phyloP scores from a whole-genome alignment of 2,888 invertebrate genomes.

The Drosophila meridiana region DNA sequence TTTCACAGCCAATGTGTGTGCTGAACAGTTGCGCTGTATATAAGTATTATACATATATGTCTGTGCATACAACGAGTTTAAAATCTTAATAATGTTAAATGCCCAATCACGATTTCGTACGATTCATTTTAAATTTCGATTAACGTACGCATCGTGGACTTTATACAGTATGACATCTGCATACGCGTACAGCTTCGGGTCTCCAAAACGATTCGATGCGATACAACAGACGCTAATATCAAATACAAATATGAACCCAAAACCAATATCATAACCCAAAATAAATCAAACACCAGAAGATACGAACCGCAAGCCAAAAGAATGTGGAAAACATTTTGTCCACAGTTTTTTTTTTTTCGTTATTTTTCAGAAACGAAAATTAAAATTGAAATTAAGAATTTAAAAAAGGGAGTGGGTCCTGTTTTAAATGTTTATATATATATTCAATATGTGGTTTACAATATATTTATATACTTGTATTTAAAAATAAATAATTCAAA shows the following conservation, averaged over 20 bases:
- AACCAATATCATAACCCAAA: slow-evolving; percentile 11
- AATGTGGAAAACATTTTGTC: slow-evolving; percentile 31
- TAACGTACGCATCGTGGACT: slow-evolving; percentile 48
- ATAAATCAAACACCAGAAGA: slow-evolving; percentile 17
- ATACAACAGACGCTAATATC: slow-evolving; percentile 53
- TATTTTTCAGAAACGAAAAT: slow-evolving; percentile 1
- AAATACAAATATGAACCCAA: slow-evolving; percentile 57
- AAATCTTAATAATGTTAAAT: slow-evolving; percentile 73
- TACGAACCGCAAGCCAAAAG: slow-evolving; percentile 19
- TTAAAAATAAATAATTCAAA: not conserved
- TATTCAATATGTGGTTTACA: not conserved
- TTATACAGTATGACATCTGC: slow-evolving; percentile 32
- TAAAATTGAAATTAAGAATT: not conserved
- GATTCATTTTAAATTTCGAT: slow-evolving; percentile 63
- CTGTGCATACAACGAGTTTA: slow-evolving; percentile 28
- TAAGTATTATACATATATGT: slow-evolving; percentile 3
- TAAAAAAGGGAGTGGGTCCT: not conserved
- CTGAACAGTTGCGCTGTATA: not conserved
- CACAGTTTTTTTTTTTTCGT: not conserved
- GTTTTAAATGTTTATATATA: too few species aligned
- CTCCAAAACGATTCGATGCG: slow-evolving; percentile 29
- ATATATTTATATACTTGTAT: not conserved
- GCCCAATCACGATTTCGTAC: slow-evolving; percentile 67
- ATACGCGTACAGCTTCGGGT: slow-evolving; percentile 14
- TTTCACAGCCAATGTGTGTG: slow-evolving; percentile 17